Evolutionary conservation across 2,113 vertebrate species (phyloP).

Genomic region (Hypomesus transpacificus): DNA sequence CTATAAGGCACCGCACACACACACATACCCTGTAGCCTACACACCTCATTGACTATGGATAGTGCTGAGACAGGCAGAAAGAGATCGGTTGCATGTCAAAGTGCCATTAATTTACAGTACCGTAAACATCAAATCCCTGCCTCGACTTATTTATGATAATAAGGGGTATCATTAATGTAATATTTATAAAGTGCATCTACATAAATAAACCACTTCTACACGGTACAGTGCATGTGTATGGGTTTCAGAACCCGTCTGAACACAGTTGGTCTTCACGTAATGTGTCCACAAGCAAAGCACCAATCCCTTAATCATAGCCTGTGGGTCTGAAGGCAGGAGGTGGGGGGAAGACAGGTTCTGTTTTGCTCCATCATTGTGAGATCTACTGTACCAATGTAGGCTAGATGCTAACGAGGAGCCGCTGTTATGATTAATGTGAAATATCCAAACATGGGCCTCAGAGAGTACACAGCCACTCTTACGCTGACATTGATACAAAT

Average conservation of each 20-base stretch:
- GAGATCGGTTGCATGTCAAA: background rate
- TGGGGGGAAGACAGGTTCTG: slow-evolving; percentile 55
- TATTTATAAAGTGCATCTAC: slow-evolving; percentile 1
- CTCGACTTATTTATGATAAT: background rate
- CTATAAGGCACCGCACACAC: background rate
- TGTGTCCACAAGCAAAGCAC: slow-evolving; percentile 40
- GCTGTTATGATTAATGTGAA: slow-evolving; percentile 49
- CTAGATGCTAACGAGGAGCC: slow-evolving; percentile 5
- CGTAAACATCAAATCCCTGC: background rate
- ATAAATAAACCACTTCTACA: slow-evolving; percentile 14
- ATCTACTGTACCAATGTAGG: slow-evolving; percentile 38
- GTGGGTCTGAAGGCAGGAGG: slow-evolving; percentile 30
- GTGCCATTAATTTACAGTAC: background rate
- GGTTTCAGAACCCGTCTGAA: slow-evolving; percentile 32
- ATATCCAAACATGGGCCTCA: slow-evolving; percentile 21
- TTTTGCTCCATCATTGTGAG: slow-evolving; percentile 47
- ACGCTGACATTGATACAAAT: slow-evolving; percentile 10
- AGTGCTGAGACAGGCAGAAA: background rate
- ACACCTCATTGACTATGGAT: background rate
- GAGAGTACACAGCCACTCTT: background rate
- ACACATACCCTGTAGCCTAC: background rate
- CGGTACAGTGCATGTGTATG: slow-evolving; percentile 23
- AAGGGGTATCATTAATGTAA: background rate
- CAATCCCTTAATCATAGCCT: slow-evolving; percentile 57
- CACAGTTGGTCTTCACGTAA: slow-evolving; percentile 33